Conservation (phyloP, 2,797 vertebrate genomes). For the Orientallactaga sibirica region DNA sequence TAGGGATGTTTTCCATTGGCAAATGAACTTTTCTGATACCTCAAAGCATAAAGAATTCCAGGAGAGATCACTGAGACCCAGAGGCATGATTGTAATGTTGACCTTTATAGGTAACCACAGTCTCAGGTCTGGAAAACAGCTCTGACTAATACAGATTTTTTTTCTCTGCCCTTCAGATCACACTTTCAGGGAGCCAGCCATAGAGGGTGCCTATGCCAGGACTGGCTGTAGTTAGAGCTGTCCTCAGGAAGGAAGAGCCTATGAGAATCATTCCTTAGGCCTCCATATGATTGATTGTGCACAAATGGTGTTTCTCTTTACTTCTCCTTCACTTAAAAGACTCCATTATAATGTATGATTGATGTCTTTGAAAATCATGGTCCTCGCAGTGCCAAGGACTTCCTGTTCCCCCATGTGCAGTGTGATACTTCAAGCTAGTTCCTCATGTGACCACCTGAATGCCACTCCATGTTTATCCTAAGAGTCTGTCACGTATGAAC, state of each 20-base stretch:
- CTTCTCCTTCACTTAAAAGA: slow-evolving; percentile 60
- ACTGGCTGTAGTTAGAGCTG: slow-evolving; percentile 42
- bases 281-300: slow-evolving; percentile 35
- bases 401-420: background rate
- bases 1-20: slow-evolving; percentile 5
- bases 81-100: background rate
- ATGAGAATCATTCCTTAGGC: slow-evolving; percentile 41
- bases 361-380: slow-evolving; percentile 52
- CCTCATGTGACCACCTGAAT: slow-evolving; percentile 1
- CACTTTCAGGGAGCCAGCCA: slow-evolving; percentile 24
- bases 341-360: slow-evolving; percentile 13
- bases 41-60: slow-evolving; percentile 22
- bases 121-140: slow-evolving; percentile 2
- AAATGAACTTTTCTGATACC: slow-evolving; percentile 13
- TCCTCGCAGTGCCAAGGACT: slow-evolving; percentile 1
- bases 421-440: slow-evolving; percentile 13
- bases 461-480: background rate
- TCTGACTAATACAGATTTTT: slow-evolving; percentile 6
- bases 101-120: background rate
- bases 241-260: slow-evolving; percentile 6
- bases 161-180: slow-evolving; percentile 56
- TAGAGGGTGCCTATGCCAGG: background rate
- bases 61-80: background rate
- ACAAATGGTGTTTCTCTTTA: slow-evolving; percentile 48
- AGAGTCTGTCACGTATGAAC: slow-evolving; percentile 2